Evolutionary conservation across 1,140 invertebrate species (phyloP).

Genomic region (Goniozus legneri): DNA sequence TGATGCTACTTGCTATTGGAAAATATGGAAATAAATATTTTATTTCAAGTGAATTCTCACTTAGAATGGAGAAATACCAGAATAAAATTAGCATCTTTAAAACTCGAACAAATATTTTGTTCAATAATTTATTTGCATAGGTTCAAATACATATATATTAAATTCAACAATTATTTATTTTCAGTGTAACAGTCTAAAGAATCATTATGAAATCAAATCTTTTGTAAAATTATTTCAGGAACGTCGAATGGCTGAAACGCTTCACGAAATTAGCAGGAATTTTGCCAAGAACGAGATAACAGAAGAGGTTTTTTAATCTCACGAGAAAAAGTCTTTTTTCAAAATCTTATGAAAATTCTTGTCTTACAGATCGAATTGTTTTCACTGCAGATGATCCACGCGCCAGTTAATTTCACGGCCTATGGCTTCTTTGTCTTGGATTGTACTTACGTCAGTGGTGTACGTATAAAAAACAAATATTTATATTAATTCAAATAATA

Average conservation of each 20-base stretch:
- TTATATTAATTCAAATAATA: too few species aligned
- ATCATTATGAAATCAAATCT: too few species aligned
- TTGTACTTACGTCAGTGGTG: slow-evolving; percentile 15
- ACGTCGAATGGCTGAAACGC: background rate
- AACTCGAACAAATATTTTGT: too few species aligned
- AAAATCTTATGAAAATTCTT: background rate
- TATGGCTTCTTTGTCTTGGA: slow-evolving; percentile 21
- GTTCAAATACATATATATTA: too few species aligned
- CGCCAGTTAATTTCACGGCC: slow-evolving; percentile 19
- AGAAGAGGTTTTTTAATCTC: background rate
- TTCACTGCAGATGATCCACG: slow-evolving; percentile 15
- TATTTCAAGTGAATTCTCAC: too few species aligned
- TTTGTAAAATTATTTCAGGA: background rate
- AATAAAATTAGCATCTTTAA: too few species aligned
- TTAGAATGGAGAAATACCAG: too few species aligned
- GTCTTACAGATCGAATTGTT: slow-evolving; percentile 15
- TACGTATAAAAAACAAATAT: slow-evolving; percentile 6
- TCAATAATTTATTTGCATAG: too few species aligned
- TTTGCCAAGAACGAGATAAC: background rate
- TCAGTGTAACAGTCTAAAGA: too few species aligned
- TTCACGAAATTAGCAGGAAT: background rate
- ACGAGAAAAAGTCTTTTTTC: background rate
- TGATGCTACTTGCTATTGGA: too few species aligned
- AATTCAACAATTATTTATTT: too few species aligned
- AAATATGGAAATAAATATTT: too few species aligned